Conservation (phyloP, 2,797 vertebrate species). For the Falco peregrinus region DNA sequence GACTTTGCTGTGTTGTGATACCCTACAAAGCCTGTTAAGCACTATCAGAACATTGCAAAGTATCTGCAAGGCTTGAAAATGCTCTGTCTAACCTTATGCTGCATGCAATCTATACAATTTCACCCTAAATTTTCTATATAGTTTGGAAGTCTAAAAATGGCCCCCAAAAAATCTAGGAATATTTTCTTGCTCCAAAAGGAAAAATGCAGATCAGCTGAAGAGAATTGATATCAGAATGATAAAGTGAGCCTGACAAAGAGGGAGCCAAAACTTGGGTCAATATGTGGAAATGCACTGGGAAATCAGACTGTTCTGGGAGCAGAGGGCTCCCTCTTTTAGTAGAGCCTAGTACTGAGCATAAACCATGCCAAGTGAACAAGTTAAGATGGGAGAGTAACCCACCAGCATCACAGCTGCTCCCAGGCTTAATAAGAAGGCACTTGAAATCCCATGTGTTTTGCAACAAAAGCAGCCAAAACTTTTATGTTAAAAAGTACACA, state of each 20-base stretch:
- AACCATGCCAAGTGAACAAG: not conserved
- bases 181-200: not conserved
- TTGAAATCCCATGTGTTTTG: not conserved
- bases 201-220: not conserved
- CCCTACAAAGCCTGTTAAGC: not conserved
- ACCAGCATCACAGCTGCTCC: not conserved
- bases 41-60: not conserved
- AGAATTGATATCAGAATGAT: not conserved
- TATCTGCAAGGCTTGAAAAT: not conserved
- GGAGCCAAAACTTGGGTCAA: not conserved
- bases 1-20: not conserved
- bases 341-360: not conserved
- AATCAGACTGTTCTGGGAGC: not conserved
- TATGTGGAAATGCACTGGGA: not conserved
- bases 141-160: not conserved
- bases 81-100: not conserved
- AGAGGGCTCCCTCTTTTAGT: not conserved
- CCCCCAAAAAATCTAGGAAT: not conserved
- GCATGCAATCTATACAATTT: not conserved
- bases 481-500: not conserved
- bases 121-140: not conserved
- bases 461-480: not conserved
- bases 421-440: not conserved
- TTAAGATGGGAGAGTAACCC: not conserved
- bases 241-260: not conserved